A percentile compares a stretch with the other conserved stretches of the same genome.
These are phyloP conservation scores for Saccostrea echinata DNA, from an alignment of 1,140 invertebrate species.

Conservation along the genomic window DNA sequence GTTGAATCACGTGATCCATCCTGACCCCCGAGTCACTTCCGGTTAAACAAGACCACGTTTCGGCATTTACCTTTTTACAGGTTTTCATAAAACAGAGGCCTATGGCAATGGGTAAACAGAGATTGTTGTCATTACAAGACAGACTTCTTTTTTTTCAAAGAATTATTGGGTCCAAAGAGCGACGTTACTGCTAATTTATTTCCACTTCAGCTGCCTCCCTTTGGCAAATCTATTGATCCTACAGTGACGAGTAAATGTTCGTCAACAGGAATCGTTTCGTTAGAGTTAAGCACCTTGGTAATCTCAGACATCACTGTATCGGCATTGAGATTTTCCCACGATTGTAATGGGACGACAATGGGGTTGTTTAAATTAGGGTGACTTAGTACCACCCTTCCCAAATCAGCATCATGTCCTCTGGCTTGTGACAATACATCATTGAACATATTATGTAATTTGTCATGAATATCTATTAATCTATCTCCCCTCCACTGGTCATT, in stretches of 20 bases:
- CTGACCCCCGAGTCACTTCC: constrained; percentile 12
- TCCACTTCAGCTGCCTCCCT: not conserved
- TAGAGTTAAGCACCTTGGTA: constrained; percentile 15
- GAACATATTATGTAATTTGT: constrained; percentile 49
- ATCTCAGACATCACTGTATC: too few relatives aligned
- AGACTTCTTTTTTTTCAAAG: constrained; percentile 22
- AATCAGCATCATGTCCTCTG: constrained; percentile 46
- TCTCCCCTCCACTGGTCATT: constrained; percentile 37
- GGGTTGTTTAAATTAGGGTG: not conserved
- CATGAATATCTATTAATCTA: constrained; percentile 37
- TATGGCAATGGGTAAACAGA: too few relatives aligned
- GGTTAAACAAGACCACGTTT: constrained; percentile 39
- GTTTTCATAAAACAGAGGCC: constrained; percentile 39
- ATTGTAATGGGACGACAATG: not conserved
- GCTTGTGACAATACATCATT: constrained; percentile 44
- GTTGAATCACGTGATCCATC: constrained; percentile 22
- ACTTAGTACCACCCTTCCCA: constrained; percentile 38
- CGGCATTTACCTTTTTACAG: constrained; percentile 35
- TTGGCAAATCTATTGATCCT: too few relatives aligned
- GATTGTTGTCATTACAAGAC: constrained; percentile 10
- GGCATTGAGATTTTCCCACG: not conserved
- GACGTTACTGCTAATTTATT: constrained; percentile 23
- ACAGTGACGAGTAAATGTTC: constrained; percentile 27
- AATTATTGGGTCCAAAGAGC: constrained; percentile 33
- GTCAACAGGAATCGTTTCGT: constrained; percentile 41